These are phyloP conservation scores for Motacilla alba DNA, from an alignment of 2,113 vertebrate genomes.

Conservation along the genomic window DNA sequence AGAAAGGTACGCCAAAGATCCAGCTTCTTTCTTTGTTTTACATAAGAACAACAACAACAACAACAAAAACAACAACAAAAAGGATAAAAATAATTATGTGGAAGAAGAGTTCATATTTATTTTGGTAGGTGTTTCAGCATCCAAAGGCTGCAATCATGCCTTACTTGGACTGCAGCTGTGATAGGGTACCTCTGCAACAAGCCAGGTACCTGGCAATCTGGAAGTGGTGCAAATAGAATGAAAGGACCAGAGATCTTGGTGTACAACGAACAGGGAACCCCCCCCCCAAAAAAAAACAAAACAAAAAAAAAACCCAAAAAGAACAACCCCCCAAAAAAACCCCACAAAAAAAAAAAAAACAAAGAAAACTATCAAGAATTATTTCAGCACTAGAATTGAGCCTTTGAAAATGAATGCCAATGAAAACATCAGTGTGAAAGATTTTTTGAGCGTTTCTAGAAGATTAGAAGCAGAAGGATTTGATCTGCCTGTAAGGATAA, in stretches of 20 bases:
- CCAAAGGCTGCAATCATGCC: background rate
- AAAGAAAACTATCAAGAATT: background rate
- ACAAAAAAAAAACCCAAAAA: no score
- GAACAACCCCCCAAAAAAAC: no score
- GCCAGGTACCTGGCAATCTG: background rate
- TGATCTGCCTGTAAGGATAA: background rate
- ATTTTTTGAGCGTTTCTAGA: background rate
- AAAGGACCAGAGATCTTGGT: background rate
- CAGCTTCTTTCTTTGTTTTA: background rate
- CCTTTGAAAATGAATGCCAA: background rate
- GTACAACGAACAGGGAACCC: background rate
- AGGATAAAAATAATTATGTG: background rate
- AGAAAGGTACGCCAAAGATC: background rate
- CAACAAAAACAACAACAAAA: background rate
- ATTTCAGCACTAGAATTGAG: background rate
- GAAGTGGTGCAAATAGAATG: background rate
- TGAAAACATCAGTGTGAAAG: background rate
- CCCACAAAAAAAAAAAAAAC: background rate
- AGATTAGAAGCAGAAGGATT: conserved; percentile 18
- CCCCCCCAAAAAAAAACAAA: no score
- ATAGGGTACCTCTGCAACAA: background rate
- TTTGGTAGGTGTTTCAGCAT: background rate
- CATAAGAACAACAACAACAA: background rate
- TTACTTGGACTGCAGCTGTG: background rate
- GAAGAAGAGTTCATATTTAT: background rate